phyloP scores from a whole-genome alignment of 2,113 vertebrate species.

The Macquaria australasica region DNA sequence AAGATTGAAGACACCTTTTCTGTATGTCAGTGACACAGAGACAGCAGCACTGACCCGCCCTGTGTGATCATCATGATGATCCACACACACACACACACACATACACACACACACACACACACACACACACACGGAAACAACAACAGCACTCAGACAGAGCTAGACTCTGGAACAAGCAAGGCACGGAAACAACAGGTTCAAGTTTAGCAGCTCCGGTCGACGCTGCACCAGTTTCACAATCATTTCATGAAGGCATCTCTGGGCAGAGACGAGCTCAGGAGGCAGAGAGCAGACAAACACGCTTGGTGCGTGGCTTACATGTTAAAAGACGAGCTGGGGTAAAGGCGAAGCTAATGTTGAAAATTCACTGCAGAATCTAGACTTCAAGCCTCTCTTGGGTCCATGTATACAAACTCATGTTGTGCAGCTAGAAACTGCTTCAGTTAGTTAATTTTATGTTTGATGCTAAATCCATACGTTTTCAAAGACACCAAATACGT shows the following conservation, averaged over 20 bases:
- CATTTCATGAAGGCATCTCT: background rate
- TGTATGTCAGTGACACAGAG: background rate
- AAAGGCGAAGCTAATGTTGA: background rate
- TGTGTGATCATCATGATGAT: slow-evolving; percentile 12
- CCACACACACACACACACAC: slow-evolving; percentile 10
- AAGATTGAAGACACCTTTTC: background rate
- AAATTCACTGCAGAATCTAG: background rate
- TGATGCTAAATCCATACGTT: background rate
- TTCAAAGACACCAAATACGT: background rate
- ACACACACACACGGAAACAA: background rate
- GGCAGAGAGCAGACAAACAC: background rate
- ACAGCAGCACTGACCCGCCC: slow-evolving; percentile 20
- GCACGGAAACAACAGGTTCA: background rate
- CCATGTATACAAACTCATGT: background rate
- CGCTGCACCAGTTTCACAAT: background rate
- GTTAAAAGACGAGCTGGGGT: background rate
- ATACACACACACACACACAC: slow-evolving; percentile 15
- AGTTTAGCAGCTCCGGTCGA: background rate
- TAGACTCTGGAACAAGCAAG: background rate
- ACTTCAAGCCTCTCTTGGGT: no score
- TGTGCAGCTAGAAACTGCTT: no score
- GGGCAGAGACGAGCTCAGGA: background rate
- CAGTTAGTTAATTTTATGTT: background rate
- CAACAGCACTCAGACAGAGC: slow-evolving; percentile 6
- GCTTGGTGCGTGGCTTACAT: background rate